phyloP scores from a whole-genome alignment of 2,888 invertebrate species.

The Rhagonycha lutea region DNA sequence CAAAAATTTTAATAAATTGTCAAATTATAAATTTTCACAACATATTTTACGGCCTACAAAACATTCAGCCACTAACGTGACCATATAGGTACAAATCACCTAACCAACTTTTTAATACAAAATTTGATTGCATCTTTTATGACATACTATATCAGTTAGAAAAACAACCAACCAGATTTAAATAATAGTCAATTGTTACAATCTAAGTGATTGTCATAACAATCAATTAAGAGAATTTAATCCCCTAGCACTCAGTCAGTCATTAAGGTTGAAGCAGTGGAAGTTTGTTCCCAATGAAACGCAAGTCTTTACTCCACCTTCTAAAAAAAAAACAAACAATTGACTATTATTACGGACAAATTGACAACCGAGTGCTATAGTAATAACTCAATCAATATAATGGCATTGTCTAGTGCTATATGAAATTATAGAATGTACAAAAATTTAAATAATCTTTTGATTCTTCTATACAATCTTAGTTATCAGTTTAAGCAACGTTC shows the following conservation, averaged over 20 bases:
- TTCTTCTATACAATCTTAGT: no score
- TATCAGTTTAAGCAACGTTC: no score
- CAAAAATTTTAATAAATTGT: conserved; percentile 18
- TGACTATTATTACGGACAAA: background rate
- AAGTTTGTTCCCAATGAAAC: background rate
- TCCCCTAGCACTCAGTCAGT: background rate
- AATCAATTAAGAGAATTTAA: background rate
- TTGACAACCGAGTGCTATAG: background rate
- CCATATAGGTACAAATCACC: background rate
- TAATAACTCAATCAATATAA: background rate
- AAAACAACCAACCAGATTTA: background rate
- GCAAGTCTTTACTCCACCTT: background rate
- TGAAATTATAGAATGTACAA: background rate
- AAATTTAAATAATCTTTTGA: background rate
- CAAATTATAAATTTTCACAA: conserved; percentile 13
- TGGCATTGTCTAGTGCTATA: no score
- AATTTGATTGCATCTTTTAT: conserved; percentile 18
- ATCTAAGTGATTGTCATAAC: background rate
- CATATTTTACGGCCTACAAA: conserved; percentile 24
- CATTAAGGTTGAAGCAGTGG: background rate
- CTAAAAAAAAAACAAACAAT: background rate
- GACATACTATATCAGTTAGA: background rate
- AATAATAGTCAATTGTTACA: background rate
- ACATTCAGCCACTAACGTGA: conserved; percentile 23
- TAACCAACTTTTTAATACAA: conserved; percentile 12